Evolutionary conservation across 2,888 invertebrate genomes (phyloP).

Genomic region (Strigamia crassipes): DNA sequence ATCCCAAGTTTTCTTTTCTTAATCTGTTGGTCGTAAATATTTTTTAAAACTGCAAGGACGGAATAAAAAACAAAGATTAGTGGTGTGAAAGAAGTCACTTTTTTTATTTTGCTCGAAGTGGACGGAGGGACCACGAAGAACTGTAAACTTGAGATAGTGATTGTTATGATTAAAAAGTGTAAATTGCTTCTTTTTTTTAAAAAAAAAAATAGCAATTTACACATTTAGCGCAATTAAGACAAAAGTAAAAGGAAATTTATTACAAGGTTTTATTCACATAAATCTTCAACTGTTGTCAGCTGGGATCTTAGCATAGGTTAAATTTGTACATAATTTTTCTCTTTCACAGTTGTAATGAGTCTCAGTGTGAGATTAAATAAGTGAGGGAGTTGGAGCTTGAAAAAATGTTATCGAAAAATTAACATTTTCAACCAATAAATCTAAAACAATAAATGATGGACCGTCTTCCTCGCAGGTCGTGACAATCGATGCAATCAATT

Average conservation of each 20-base stretch:
- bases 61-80: neutral
- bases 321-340: neutral
- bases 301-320: neutral
- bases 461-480: neutral
- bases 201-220: no score
- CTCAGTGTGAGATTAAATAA: neutral
- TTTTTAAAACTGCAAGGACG: neutral
- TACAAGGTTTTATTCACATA: neutral
- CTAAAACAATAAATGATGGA: neutral
- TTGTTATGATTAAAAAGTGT: neutral
- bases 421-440: neutral
- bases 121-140: neutral
- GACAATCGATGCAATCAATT: constrained; percentile 33
- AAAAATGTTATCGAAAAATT: neutral
- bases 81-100: neutral
- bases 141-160: neutral
- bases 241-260: neutral
- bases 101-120: no score
- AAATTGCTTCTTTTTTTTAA: neutral
- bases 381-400: neutral
- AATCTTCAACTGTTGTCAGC: neutral
- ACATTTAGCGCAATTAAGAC: no score
- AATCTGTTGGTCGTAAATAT: no score
- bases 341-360: neutral
- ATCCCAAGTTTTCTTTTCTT: no score